Base-by-base conservation (phyloP, 2,888 invertebrate genomes). In the Augochlorella aurata region DNA sequence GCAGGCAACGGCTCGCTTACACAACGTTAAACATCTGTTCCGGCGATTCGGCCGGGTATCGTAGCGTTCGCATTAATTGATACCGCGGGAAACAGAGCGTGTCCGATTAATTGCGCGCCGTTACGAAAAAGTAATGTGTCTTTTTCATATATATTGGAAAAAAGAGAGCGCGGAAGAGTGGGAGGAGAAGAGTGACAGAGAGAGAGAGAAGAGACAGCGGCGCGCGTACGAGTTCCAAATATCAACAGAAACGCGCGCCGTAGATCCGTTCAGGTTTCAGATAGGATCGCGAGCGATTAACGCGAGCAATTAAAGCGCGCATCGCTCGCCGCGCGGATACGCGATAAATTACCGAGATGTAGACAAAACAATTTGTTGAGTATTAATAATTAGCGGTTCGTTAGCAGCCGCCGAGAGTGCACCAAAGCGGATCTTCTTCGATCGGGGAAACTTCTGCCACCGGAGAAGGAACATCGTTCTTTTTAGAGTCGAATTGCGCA, bases 401-500 rank as follows among this genome's bases (percentile, higher is more conserved):
- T 79, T 75, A 81, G 65, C 71, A 54, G 18, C 58, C 24, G 50
- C 29, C 38, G 74, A 63, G 69, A 21, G 74, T 52, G 77, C 61
- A 49, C 61, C 50, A 10, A 65, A 21, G 65, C 54, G 70, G 83
- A 75, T 67, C 63, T 61, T 12, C 52, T 50, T 52, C 73, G 76
- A 82, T 88, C 80, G 77, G 66, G 50, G n/a, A 16, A 68, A 61
- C 72, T 70, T 38, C 18, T 63, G 38, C 63, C 18, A 18, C 50
- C 50, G 52, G 7, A 38, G 69, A 72, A 81, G 65, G 63, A 38
- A 18, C 52, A 50, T 45, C 72, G 45, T 66, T 82, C 69, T 44
- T 69, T 83, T 82, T 79, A 88, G 86, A 86, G 81, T 83, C 84
- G 82, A 76, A 84, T 89, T 83, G 85, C 85, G 83, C 86, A 89